Conservation (phyloP, 2,888 invertebrate genomes). For the Exocentrus adspersus region DNA sequence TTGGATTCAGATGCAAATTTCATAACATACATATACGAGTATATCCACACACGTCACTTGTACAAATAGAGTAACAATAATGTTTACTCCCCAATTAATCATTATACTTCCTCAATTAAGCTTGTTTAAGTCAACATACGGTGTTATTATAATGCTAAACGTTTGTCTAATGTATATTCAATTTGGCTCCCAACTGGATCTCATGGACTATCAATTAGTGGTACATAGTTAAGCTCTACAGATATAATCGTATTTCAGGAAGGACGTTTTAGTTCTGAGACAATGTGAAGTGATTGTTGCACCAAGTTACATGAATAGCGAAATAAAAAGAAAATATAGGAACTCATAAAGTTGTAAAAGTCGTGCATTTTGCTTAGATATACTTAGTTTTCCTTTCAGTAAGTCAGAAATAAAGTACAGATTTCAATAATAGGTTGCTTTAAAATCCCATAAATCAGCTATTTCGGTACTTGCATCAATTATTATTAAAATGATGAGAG, state of each 20-base stretch:
- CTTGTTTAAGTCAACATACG: not conserved
- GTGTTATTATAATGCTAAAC: not conserved
- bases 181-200: not conserved
- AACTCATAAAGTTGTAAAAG: too few relatives aligned
- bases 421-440: too few relatives aligned
- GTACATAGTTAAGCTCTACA: not conserved
- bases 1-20: slow-evolving; percentile 1
- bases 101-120: not conserved
- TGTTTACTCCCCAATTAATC: not conserved
- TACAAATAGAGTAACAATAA: not conserved
- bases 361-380: too few relatives aligned
- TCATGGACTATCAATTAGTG: not conserved
- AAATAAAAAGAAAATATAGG: too few relatives aligned
- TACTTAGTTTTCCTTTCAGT: too few relatives aligned
- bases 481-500: too few relatives aligned
- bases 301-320: too few relatives aligned
- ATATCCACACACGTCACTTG: not conserved
- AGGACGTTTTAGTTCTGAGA: too few relatives aligned
- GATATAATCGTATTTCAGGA: not conserved
- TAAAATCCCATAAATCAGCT: too few relatives aligned
- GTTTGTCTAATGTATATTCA: not conserved
- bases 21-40: not conserved
- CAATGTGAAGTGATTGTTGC: too few relatives aligned
- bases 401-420: too few relatives aligned
- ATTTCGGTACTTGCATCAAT: too few relatives aligned